These are phyloP conservation scores for Euwallacea fornicatus DNA, from an alignment of 1,140 invertebrate genomes.

Conservation along the genomic window DNA sequence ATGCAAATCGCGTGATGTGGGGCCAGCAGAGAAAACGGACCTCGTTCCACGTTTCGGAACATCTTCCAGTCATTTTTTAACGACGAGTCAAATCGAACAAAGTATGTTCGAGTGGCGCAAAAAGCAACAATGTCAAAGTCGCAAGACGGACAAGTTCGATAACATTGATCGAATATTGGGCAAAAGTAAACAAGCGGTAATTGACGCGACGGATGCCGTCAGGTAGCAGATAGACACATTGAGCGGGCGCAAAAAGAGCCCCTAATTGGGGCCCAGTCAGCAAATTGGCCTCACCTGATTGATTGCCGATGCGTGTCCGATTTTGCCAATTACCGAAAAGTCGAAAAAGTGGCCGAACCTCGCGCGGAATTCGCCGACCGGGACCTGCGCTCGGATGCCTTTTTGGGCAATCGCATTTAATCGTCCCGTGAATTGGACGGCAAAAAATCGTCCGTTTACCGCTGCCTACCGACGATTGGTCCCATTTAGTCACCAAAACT, in stretches of 20 bases:
- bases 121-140: background rate
- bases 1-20: constrained; percentile 30
- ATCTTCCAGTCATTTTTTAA: background rate
- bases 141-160: background rate
- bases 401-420: constrained; percentile 13
- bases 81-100: background rate
- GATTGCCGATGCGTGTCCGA: constrained; percentile 26
- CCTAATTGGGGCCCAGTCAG: constrained; percentile 21
- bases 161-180: constrained; percentile 22
- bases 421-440: constrained; percentile 21
- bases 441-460: constrained; percentile 16
- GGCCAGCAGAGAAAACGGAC: constrained; percentile 4
- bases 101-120: background rate
- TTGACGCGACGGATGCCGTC: constrained; percentile 25
- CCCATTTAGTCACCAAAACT: constrained; percentile 2
- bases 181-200: constrained; percentile 28
- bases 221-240: constrained; percentile 24
- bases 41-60: too few relatives aligned
- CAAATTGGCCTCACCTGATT: constrained; percentile 28
- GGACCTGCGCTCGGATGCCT: background rate
- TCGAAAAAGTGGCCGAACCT: constrained; percentile 13
- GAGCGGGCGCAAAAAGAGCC: constrained; percentile 10
- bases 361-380: constrained; percentile 15
- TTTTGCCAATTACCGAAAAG: constrained; percentile 28
- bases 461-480: constrained; percentile 6